Conservation (phyloP, 37 sponge, comb jelly and placozoan genomes). For the Aplysina aerophoba region DNA sequence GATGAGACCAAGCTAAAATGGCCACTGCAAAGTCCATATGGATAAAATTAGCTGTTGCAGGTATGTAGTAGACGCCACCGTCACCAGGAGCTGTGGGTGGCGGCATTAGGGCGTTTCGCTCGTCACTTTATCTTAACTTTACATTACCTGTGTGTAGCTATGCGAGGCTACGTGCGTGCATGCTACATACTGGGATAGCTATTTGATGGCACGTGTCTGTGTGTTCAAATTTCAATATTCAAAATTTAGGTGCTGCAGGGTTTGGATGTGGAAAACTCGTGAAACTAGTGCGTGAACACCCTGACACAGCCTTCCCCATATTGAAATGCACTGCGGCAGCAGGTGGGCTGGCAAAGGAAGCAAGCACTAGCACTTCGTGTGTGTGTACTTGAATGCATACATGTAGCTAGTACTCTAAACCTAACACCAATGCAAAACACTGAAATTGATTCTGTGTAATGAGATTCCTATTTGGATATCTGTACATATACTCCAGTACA, state of each 20-base stretch:
- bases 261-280: constrained; percentile 40
- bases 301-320: constrained; percentile 40
- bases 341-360: background rate
- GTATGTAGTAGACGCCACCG: background rate
- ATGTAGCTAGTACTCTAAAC: too few species aligned
- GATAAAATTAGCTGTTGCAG: constrained; percentile 39
- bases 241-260: constrained; percentile 72
- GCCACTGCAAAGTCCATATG: constrained; percentile 11
- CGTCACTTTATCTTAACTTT: too few species aligned
- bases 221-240: background rate
- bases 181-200: too few species aligned
- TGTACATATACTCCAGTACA: too few species aligned
- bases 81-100: too few species aligned
- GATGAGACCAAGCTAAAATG: constrained; percentile 1
- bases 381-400: background rate
- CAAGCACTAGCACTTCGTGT: too few species aligned
- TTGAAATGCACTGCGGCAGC: constrained; percentile 42
- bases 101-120: too few species aligned
- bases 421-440: too few species aligned
- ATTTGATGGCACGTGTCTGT: too few species aligned
- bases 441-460: too few species aligned
- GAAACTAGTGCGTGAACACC: constrained; percentile 15
- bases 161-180: background rate
- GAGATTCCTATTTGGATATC: too few species aligned
- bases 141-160: background rate